Conservation (phyloP, 2,113 vertebrate genomes). For the Psettodes erumei region DNA sequence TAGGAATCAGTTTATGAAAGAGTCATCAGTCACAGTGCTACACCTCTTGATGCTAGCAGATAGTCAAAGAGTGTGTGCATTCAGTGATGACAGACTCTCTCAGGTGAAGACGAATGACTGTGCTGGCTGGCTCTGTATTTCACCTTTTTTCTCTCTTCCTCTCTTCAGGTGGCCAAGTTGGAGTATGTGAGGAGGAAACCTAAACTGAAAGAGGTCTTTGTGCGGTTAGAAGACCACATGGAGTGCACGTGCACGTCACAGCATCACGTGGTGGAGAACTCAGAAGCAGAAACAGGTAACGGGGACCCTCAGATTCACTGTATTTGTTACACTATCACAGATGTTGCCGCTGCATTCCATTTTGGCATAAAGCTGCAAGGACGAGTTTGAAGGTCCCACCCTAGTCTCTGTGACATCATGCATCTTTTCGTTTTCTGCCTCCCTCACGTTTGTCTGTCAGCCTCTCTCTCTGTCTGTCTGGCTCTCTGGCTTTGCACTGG, state of each 20-base stretch:
- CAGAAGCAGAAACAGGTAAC: slow-evolving; percentile 94
- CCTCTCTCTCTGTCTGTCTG: slow-evolving; percentile 34
- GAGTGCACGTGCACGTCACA: slow-evolving; percentile 91
- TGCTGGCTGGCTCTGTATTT: slow-evolving; percentile 15
- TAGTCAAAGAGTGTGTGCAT: slow-evolving; percentile 20
- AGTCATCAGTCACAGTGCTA: slow-evolving; percentile 62
- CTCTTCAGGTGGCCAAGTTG: slow-evolving; percentile 94
- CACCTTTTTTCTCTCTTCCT: slow-evolving; percentile 44
- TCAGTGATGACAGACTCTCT: slow-evolving; percentile 18
- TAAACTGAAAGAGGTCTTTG: slow-evolving; percentile 97
- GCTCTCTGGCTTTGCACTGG: slow-evolving; percentile 59
- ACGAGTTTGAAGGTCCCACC: slow-evolving; percentile 7
- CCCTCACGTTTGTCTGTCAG: slow-evolving; percentile 8
- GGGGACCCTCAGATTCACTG: not conserved
- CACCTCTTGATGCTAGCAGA: slow-evolving; percentile 27
- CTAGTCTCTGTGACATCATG: slow-evolving; percentile 3
- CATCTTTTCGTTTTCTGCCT: slow-evolving; percentile 21
- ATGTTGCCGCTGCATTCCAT: not conserved
- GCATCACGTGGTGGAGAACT: slow-evolving; percentile 89
- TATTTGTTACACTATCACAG: not conserved
- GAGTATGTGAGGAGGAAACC: slow-evolving; percentile 95
- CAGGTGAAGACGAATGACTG: slow-evolving; percentile 32
- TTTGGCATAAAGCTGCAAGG: not conserved
- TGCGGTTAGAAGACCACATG: slow-evolving; percentile 97
- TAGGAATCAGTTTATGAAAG: slow-evolving; percentile 60